Evolutionary conservation across 2,113 vertebrate species (phyloP), one percentile per base, ranked within the genome.

Genomic region (Protobothrops mucrosquamatus): DNA sequence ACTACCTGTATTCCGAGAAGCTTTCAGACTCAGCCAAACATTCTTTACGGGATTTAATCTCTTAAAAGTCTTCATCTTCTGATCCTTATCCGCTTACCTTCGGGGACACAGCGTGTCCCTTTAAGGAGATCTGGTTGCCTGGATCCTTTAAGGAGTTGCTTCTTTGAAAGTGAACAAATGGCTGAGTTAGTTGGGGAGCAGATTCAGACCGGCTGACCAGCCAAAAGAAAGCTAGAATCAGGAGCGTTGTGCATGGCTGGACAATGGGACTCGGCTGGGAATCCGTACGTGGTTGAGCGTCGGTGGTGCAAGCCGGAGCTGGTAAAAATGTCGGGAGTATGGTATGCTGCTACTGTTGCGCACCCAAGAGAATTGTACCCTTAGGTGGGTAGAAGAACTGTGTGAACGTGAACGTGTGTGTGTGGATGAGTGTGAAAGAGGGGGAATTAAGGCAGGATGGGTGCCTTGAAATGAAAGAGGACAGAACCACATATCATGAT

Each of bases 81-180:
- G 97, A 99, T 98, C 98, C 98, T 48, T 99, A 99, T 99, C 98
- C 98, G 99, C 98, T 99, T 99, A 99, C 95, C 95, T 96, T 94
- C 94, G 89, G 89, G 96, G 94, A 97, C 97, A 88, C 93, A 93
- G 91, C 95, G 86, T 93, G 92, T 94, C 89, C 88, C 95, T 95
- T 88, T 94, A 97, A 97, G 93, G 95, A 96, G 96, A 94, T 95
- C 93, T 89, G 85, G 7, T 12, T 90, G 93, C 52, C 94, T 89
- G 92, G 89, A 61, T 86, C 93, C 95, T 91, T 93, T 18, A 5
- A 1, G 52, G 11, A n/a, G 54, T 48, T 91, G 57, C 94, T 93
- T 43, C 46, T 94, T 93, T 46, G 91, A 2, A 92, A 55, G 23
- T 10, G n/a, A 69, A 26, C 48, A 8, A 55, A 29, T 26, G 92